Conservation (phyloP, 1,140 invertebrate genomes). For the Euschistus heros region DNA sequence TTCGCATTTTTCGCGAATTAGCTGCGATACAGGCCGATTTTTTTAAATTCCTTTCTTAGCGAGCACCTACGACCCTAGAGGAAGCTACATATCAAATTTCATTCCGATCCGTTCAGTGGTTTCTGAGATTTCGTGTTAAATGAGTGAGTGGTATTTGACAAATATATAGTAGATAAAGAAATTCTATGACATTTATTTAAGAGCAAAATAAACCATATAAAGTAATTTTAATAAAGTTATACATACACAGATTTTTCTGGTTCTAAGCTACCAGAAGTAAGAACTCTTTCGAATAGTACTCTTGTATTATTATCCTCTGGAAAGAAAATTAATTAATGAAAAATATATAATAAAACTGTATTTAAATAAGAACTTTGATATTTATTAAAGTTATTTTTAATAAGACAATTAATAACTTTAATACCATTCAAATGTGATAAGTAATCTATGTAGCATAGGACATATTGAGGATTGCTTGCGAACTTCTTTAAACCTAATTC, state of each 20-base stretch:
- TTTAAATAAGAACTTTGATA: not conserved
- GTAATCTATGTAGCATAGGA: constrained; percentile 93
- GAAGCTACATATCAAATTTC: no score
- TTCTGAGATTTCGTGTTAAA: no score
- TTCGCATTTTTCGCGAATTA: no score
- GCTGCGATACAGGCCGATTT: no score
- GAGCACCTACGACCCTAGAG: no score
- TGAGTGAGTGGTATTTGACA: no score
- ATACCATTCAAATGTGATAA: constrained; percentile 92
- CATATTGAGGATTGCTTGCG: constrained; percentile 85
- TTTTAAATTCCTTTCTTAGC: no score
- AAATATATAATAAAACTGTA: not conserved
- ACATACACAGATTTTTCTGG: constrained; percentile 83
- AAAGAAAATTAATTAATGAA: constrained; percentile 27
- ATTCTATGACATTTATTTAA: no score
- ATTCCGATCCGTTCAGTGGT: no score
- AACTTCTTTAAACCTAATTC: constrained; percentile 96
- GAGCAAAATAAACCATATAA: no score
- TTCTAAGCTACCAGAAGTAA: constrained; percentile 85
- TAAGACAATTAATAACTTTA: not conserved
- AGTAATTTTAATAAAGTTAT: no score
- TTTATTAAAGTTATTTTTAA: not conserved
- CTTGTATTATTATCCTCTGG: constrained; percentile 97
- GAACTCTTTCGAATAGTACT: constrained; percentile 91
- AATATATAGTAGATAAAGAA: no score